Evolutionary conservation across 2,797 vertebrate species (phyloP).

Genomic region (Hyperoplus lanceolatus): DNA sequence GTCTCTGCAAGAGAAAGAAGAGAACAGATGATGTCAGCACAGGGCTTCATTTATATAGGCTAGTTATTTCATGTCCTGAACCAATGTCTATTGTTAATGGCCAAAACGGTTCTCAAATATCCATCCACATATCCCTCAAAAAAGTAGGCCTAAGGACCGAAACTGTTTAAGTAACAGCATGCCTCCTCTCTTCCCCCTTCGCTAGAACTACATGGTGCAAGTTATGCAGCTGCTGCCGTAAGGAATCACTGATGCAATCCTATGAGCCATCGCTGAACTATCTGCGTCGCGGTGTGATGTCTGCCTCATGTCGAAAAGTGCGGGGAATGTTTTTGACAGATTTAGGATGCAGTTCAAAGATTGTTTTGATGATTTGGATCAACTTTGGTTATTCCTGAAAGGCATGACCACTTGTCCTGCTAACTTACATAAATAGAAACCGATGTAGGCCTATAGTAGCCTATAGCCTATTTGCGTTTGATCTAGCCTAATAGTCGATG

Average conservation of each 20-base stretch:
- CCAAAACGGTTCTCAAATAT: background rate
- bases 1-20: conserved; percentile 65
- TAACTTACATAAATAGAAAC: background rate
- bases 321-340: background rate
- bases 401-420: no score
- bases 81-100: background rate
- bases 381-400: background rate
- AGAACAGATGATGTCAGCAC: conserved; percentile 4
- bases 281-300: background rate
- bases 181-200: conserved; percentile 19
- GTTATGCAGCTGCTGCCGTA: background rate
- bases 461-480: no score
- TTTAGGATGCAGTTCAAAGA: conserved; percentile 6
- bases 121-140: background rate
- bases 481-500: background rate
- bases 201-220: background rate
- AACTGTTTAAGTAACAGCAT: no score
- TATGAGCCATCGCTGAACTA: background rate
- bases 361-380: background rate
- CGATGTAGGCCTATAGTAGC: no score
- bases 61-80: background rate
- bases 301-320: background rate
- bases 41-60: background rate
- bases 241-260: conserved; percentile 30
- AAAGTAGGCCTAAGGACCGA: background rate